A percentile compares a stretch with the other conserved stretches of the same genome.
Evolutionary conservation across 2,113 vertebrate species (phyloP).

Genomic region (Oenanthe melanoleuca): DNA sequence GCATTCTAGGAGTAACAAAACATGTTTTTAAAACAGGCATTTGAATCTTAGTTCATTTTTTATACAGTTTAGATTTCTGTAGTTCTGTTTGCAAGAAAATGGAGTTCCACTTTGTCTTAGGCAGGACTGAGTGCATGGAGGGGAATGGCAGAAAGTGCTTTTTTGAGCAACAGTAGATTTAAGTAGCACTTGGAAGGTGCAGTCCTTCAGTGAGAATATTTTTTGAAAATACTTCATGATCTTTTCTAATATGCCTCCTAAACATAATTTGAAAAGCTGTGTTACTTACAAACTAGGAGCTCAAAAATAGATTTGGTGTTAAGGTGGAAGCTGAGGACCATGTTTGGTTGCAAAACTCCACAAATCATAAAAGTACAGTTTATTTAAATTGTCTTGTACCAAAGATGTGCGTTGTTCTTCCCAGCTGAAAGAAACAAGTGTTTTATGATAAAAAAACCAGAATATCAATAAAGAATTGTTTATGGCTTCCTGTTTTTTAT

Average conservation of each 20-base stretch:
- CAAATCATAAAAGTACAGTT: not conserved
- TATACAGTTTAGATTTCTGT: not conserved
- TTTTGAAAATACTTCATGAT: not conserved
- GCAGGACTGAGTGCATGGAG: not conserved
- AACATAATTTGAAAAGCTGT: not conserved
- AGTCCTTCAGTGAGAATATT: not conserved
- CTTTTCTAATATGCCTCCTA: not conserved
- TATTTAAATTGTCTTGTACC: not conserved
- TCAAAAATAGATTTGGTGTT: not conserved
- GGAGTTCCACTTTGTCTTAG: not conserved
- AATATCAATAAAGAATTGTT: constrained; percentile 54
- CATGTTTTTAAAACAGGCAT: not conserved
- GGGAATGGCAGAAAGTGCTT: not conserved
- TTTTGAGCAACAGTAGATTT: fast-evolving
- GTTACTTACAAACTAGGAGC: not conserved
- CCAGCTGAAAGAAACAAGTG: constrained; percentile 17
- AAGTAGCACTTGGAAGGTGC: not conserved
- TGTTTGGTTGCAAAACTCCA: not conserved
- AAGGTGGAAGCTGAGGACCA: not conserved
- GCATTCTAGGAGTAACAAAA: not conserved
- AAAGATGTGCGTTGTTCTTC: not conserved
- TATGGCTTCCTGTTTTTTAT: constrained; percentile 58
- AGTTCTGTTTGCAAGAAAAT: not conserved
- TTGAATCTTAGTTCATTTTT: not conserved
- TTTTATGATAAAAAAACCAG: not conserved